phyloP scores from a whole-genome alignment of 1,140 invertebrate genomes.

The Lutraria rhynchaena region DNA sequence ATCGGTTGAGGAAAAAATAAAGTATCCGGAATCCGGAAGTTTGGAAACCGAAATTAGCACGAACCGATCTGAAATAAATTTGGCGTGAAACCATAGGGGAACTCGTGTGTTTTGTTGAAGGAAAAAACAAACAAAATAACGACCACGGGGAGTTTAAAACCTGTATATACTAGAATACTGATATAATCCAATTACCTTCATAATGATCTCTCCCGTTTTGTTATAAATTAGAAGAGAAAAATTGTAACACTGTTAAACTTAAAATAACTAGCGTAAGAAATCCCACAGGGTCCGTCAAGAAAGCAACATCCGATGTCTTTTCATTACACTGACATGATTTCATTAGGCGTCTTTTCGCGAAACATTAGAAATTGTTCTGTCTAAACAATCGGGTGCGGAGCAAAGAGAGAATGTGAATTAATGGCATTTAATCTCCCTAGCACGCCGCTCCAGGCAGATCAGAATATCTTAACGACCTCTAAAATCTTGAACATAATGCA shows the following conservation, averaged over 20 bases:
- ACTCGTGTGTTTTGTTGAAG: not conserved
- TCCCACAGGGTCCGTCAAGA: constrained; percentile 13
- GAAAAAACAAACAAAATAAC: too few relatives aligned
- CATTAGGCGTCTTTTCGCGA: constrained; percentile 8
- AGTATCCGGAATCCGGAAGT: not conserved
- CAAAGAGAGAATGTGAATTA: constrained; percentile 3
- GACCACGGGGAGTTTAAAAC: not conserved
- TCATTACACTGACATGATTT: constrained; percentile 20
- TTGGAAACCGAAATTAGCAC: not conserved
- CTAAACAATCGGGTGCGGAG: constrained; percentile 11
- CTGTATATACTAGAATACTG: not conserved
- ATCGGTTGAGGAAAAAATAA: not conserved
- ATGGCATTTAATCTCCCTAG: constrained; percentile 29
- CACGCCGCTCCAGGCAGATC: not conserved
- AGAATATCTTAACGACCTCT: not conserved
- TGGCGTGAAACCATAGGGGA: too few relatives aligned
- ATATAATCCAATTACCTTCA: constrained; percentile 18
- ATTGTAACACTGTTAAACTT: not conserved
- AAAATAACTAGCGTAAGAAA: constrained; percentile 5
- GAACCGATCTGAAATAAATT: too few relatives aligned
- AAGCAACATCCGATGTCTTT: not conserved
- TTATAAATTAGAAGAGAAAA: constrained; percentile 18
- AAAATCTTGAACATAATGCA: too few relatives aligned
- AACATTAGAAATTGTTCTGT: constrained; percentile 18
- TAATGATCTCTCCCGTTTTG: constrained; percentile 4